A percentile compares a stretch with the other conserved stretches of the same genome.
phyloP scores from a whole-genome alignment of 2,113 vertebrate genomes.

The Hippocampus barbouri region DNA sequence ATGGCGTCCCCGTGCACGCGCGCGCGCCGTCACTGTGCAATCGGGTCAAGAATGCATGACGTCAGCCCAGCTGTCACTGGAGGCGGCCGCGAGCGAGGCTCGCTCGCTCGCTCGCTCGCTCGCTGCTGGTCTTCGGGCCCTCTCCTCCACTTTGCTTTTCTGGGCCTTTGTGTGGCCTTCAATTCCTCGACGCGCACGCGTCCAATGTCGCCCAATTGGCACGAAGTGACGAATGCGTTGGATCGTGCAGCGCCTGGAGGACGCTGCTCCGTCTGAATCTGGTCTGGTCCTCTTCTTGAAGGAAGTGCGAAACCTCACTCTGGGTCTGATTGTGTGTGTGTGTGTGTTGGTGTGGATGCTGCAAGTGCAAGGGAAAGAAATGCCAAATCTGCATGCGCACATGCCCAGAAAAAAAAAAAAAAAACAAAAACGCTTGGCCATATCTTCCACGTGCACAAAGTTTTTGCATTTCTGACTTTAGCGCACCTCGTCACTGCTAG shows the following conservation, averaged over 20 bases:
- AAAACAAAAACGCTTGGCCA: too few relatives aligned
- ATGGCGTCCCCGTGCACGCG: neutral
- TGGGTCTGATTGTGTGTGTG: too few relatives aligned
- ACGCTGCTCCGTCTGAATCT: conserved; percentile 28
- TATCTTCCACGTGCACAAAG: too few relatives aligned
- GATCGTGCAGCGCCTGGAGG: conserved; percentile 67
- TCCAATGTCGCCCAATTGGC: neutral
- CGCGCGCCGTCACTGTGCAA: neutral
- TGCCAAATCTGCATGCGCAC: neutral
- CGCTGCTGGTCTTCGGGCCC: neutral
- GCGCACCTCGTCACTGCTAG: too few relatives aligned
- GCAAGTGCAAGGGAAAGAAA: neutral
- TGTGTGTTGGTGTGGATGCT: neutral
- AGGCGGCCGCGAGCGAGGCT: neutral
- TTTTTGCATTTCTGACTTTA: too few relatives aligned
- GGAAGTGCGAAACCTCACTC: too few relatives aligned
- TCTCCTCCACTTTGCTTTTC: neutral
- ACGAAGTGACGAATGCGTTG: conserved; percentile 62
- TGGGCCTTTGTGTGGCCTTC: neutral
- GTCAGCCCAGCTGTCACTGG: neutral
- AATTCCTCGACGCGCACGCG: neutral
- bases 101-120: neutral
- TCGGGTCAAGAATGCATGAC: neutral
- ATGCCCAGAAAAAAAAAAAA: too few relatives aligned
- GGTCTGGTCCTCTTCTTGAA: neutral